A percentile compares a stretch with the other conserved stretches of the same genome.
Conservation (phyloP, 2,797 vertebrate genomes). For the Coregonus suidteri region DNA sequence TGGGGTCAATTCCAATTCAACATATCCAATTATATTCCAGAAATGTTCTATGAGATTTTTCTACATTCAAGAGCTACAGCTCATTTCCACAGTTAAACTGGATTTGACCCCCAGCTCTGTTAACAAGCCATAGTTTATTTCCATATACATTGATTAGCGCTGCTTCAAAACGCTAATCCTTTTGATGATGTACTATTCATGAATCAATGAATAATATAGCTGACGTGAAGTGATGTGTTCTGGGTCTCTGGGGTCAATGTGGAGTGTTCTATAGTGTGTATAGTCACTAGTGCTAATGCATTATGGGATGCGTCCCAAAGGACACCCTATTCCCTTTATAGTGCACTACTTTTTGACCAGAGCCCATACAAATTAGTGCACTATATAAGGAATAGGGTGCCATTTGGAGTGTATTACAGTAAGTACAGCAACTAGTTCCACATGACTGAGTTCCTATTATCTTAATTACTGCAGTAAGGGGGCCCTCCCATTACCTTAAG, state of each 20-base stretch:
- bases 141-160: too few species aligned
- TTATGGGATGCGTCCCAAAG: not conserved
- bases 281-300: conserved; percentile 38
- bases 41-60: too few species aligned
- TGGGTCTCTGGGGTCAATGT: conserved; percentile 34
- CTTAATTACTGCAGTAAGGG: conserved; percentile 53
- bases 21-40: too few species aligned
- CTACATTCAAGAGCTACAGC: not conserved
- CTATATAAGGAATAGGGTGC: not conserved
- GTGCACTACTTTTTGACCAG: too few species aligned
- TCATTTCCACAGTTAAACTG: not conserved
- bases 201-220: not conserved
- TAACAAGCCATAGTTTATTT: not conserved
- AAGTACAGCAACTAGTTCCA: conserved; percentile 8
- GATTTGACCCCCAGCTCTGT: not conserved
- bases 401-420: not conserved
- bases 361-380: not conserved
- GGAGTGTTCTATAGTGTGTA: conserved; percentile 19
- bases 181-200: not conserved
- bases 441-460: conserved; percentile 64
- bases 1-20: too few species aligned
- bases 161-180: not conserved
- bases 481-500: too few species aligned
- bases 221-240: not conserved
- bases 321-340: not conserved